Percentiles rank a stretch among this genome's conserved stretches.
Evolutionary conservation across 1,140 invertebrate genomes (phyloP).

Genomic region (Habropoda laboriosa): DNA sequence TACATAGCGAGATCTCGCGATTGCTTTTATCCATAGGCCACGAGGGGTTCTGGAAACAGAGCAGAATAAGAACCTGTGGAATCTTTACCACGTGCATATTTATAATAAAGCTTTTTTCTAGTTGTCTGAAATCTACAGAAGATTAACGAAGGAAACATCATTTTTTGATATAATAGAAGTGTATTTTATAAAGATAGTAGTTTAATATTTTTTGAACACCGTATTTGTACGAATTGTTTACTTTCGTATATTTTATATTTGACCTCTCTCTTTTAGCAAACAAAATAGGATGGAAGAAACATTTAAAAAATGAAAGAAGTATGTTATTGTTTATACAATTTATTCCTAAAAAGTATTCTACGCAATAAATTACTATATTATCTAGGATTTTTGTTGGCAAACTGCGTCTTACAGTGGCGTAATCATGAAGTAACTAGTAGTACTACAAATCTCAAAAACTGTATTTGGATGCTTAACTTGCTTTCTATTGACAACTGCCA

Average conservation of each 20-base stretch:
- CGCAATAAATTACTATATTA: background rate
- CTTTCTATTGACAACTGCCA: background rate
- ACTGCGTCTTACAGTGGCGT: background rate
- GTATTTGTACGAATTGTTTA: background rate
- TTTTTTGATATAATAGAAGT: background rate
- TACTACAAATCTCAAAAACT: background rate
- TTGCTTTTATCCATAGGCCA: conserved; percentile 40
- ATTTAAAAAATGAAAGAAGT: background rate
- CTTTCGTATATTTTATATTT: background rate
- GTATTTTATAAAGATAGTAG: background rate
- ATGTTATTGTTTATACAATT: background rate
- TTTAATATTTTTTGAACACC: background rate
- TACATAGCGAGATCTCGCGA: conserved; percentile 73
- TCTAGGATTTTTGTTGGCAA: conserved; percentile 6
- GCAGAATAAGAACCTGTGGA: background rate
- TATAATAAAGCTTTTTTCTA: background rate
- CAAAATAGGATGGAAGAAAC: background rate
- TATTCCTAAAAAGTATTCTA: background rate
- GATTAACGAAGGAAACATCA: background rate
- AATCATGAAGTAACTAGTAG: background rate
- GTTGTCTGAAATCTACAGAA: background rate
- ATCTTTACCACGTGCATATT: background rate
- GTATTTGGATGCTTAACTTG: background rate
- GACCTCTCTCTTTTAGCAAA: background rate
- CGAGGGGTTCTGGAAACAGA: conserved; percentile 24